Base-by-base conservation (phyloP, 2,888 invertebrate genomes). In the Cheilosia impressa region DNA sequence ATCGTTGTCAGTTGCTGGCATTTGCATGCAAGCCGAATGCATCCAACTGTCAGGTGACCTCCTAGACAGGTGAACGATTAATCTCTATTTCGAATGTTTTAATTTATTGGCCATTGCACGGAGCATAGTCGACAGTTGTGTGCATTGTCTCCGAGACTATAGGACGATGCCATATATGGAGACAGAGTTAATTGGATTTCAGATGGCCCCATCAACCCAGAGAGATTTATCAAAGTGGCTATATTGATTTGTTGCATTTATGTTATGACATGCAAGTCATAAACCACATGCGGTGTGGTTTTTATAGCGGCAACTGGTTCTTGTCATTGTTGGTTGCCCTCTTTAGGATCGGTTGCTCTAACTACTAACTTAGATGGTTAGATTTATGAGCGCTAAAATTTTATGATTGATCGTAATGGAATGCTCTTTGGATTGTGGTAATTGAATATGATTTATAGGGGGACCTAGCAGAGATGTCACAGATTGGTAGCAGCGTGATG, bases 231-330 rank as follows among this genome's bases (percentile, higher is more conserved):
- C 66, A 66, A 65, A 66, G n/a, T 45, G 38, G 13, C 43, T 17
- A 66, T 31, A 58, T 68, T 76, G 58, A 76, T 76, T 76, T 76
- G 66, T 76, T 76, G 66, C 66, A 66, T 66, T 52, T 9, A 52
- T 41, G 58, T 66, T 76, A 71, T 71, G 58, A 17, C 58, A 38
- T 47, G 55, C n/a, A 15, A 22, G 4, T 47, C 69, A 41, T 71
- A 71, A 58, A 53, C 34, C 22, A 38, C 58, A 50, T 38, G 58
- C 10, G 17, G 47, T 53, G 43, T 27, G 19, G 10, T 27, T 43
- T 5, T 17, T 45, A 17, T 45, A 17, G 5, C 1, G n/a, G 1
- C 15, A 45, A 63, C 53, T 43, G 13, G 38, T 52, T 66, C 2
- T 31, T 57, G 13, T 19, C 53, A 45, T 22, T 53, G 57, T 31